Percentiles rank a stretch among this genome's conserved stretches.
These are phyloP conservation scores for Pollachius pollachius DNA, from an alignment of 2,113 vertebrate species.

Conservation along the genomic window DNA sequence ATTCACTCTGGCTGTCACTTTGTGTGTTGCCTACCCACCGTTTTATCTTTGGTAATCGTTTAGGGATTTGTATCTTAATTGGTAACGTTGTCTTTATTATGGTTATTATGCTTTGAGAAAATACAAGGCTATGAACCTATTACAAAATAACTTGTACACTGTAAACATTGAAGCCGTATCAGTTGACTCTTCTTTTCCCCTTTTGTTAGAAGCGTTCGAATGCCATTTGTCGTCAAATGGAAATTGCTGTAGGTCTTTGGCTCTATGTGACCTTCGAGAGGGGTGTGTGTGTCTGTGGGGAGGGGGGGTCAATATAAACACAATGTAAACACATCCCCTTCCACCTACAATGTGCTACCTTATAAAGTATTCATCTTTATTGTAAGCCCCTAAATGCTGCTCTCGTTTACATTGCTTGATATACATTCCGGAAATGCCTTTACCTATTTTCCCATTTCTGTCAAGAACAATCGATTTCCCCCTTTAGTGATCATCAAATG, in stretches of 20 bases:
- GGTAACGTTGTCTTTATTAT: constrained; percentile 43
- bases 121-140: not conserved
- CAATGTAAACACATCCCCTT: constrained; percentile 23
- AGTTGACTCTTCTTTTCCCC: not conserved
- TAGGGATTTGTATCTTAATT: not conserved
- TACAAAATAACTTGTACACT: not conserved
- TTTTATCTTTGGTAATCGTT: not conserved
- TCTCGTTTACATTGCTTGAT: constrained; percentile 4
- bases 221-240: constrained; percentile 24
- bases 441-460: not conserved
- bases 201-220: constrained; percentile 7
- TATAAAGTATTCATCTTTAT: not conserved
- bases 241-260: constrained; percentile 28
- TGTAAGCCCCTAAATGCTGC: constrained; percentile 7
- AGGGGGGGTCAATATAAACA: constrained; percentile 14
- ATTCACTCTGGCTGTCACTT: too few relatives aligned
- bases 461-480: not conserved
- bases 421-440: too few relatives aligned
- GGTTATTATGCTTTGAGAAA: not conserved
- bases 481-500: constrained; percentile 18
- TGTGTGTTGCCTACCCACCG: too few relatives aligned
- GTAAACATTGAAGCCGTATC: too few relatives aligned
- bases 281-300: not conserved
- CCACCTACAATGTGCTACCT: not conserved
- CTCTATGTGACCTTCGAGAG: constrained; percentile 15